phyloP scores from a whole-genome alignment of 2,888 invertebrate genomes.

The Cephus spinipes region DNA sequence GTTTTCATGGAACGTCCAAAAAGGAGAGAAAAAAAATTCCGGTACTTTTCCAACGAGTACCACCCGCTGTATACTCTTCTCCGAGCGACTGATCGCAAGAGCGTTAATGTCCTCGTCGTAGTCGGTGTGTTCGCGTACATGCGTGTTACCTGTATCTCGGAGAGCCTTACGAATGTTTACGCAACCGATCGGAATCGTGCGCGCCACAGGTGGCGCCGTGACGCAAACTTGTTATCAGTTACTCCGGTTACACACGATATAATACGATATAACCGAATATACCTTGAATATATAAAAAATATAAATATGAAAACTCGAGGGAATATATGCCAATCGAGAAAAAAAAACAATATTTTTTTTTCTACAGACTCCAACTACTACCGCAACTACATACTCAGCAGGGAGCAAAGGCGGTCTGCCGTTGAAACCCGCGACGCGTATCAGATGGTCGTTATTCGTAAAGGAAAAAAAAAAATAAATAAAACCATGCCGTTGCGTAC shows the following conservation, averaged over 20 bases:
- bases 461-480: background rate
- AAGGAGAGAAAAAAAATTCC: background rate
- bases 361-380: background rate
- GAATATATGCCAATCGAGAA: background rate
- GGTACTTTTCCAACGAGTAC: background rate
- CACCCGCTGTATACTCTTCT: background rate
- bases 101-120: background rate
- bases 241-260: slow-evolving; percentile 10
- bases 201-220: slow-evolving; percentile 50
- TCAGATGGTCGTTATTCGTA: slow-evolving; percentile 2
- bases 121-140: background rate
- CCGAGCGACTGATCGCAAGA: background rate
- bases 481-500: slow-evolving; percentile 30
- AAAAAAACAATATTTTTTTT: background rate
- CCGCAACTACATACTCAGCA: background rate
- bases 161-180: slow-evolving; percentile 35
- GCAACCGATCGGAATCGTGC: slow-evolving; percentile 38
- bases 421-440: slow-evolving; percentile 13
- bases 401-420: background rate
- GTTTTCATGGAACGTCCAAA: background rate
- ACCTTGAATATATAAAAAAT: background rate
- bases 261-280: background rate
- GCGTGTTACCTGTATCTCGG: background rate
- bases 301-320: background rate
- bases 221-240: slow-evolving; percentile 43